Evolutionary conservation across 2,888 invertebrate genomes (phyloP), one percentile per base, ranked within the genome.

Genomic region (Minunthozetes semirufus): DNA sequence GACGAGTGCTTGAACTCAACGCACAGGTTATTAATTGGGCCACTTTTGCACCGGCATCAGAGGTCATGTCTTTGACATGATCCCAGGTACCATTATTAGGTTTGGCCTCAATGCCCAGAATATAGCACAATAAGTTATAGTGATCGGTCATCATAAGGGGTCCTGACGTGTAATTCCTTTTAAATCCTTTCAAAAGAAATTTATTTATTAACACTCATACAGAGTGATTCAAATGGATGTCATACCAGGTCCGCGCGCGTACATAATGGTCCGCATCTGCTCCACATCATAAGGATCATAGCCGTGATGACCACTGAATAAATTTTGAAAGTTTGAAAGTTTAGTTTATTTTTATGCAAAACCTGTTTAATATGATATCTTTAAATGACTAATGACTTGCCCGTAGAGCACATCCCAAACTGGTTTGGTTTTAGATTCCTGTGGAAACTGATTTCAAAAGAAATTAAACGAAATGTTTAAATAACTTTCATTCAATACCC

Each of bases 81-180:
- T 4, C 9, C 68, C 68, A 68, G n/a, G 68, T 19, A 8, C 83
- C 84, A 71, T 84, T 82, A 76, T 83, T 82, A 17, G 83, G 80
- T 1, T 83, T 82, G 0, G 86, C 84, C 5, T 83, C 79, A 25
- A 89, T 80, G 48, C 86, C 83, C 11, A 89, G 82, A 66, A 89
- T 84, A 77, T 86, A 82, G 79, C 88, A 87, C 79, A 89, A 87
- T 27, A 90, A 81, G 48, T 87, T 86, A 80, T 87, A 89, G 63
- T 90, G 81, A 82, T 90, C 89, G 19, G 89, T 85, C 71, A 75
- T 75, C 75, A 75, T 75, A 11, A 75, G 61, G 19, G 75, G 75
- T 33, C n/a, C 48, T 5, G 75, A 72, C 19, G 63, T 59, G 27
- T 42, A 75, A 25, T 66, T 48, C 17, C n/a, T 50, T 13, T 27